phyloP scores from a whole-genome alignment of 1,140 invertebrate species.

The Eumeta japonica region DNA sequence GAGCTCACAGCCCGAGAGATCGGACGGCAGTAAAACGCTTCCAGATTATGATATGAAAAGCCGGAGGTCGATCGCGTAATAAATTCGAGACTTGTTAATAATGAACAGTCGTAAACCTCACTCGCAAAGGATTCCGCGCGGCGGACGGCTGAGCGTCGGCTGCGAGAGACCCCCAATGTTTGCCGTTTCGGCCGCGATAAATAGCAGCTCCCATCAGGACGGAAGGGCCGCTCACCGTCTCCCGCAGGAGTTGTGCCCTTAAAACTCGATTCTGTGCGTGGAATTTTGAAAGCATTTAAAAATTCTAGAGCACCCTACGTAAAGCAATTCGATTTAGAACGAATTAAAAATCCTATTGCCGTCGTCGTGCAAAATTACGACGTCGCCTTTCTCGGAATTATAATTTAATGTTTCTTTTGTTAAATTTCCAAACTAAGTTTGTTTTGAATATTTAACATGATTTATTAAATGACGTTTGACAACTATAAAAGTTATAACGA shows the following conservation, averaged over 20 bases:
- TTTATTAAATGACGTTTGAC: too few species aligned
- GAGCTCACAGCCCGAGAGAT: not conserved
- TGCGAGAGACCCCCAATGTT: slow-evolving; percentile 30
- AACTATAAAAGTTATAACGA: too few species aligned
- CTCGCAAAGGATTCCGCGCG: slow-evolving; percentile 30
- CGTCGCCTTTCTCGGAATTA: too few species aligned
- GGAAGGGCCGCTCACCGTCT: too few species aligned
- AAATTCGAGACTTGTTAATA: slow-evolving; percentile 53
- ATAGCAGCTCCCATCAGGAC: slow-evolving; percentile 23
- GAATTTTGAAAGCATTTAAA: slow-evolving; percentile 43
- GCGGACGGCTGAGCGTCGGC: slow-evolving; percentile 18
- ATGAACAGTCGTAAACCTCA: slow-evolving; percentile 33
- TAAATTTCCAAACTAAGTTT: too few species aligned
- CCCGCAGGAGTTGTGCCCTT: too few species aligned
- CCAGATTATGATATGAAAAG: slow-evolving; percentile 51
- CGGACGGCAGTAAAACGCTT: slow-evolving; percentile 44
- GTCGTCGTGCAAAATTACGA: too few species aligned
- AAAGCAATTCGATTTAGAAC: too few species aligned
- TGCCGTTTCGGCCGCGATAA: slow-evolving; percentile 34
- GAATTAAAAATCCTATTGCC: too few species aligned
- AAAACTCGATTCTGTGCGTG: slow-evolving; percentile 13
- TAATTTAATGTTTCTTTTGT: too few species aligned
- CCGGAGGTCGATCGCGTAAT: slow-evolving; percentile 46
- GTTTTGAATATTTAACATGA: too few species aligned
- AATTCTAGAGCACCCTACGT: too few species aligned